Evolutionary conservation across 2,797 vertebrate genomes (phyloP).

Genomic region (Trachurus trachurus): DNA sequence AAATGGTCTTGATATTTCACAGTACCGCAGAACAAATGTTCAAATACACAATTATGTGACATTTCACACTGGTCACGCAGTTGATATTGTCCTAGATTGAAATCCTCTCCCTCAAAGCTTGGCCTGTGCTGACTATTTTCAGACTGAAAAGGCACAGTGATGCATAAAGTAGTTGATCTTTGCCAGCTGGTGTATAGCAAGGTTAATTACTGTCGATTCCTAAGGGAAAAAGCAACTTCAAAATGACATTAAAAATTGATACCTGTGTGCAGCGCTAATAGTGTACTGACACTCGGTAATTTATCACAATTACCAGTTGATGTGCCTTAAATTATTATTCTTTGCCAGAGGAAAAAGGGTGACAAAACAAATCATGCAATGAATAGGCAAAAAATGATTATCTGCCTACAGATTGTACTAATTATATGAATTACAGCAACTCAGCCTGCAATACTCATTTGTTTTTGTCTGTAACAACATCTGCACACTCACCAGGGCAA

Average conservation of each 20-base stretch:
- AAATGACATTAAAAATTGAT: conserved; percentile 84
- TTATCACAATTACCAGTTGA: conserved; percentile 87
- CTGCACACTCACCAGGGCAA: conserved; percentile 63
- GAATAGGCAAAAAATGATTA: conserved; percentile 81
- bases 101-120: conserved; percentile 46
- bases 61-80: conserved; percentile 29
- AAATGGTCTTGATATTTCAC: neutral
- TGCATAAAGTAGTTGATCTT: conserved; percentile 78
- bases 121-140: conserved; percentile 47
- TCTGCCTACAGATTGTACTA: conserved; percentile 80
- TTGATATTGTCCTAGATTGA: conserved; percentile 20
- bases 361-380: conserved; percentile 82
- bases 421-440: conserved; percentile 85
- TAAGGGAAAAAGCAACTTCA: conserved; percentile 74
- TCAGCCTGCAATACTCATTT: conserved; percentile 77
- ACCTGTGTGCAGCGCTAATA: conserved; percentile 83
- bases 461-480: conserved; percentile 74
- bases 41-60: conserved; percentile 26
- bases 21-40: conserved; percentile 14
- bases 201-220: conserved; percentile 84
- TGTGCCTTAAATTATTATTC: conserved; percentile 83
- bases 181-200: conserved; percentile 72
- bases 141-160: conserved; percentile 54
- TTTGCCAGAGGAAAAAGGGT: conserved; percentile 80
- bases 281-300: conserved; percentile 80